Evolutionary conservation across 1,140 invertebrate species (phyloP), one percentile per base, ranked within the genome.

Genomic region (Aethina tumida): DNA sequence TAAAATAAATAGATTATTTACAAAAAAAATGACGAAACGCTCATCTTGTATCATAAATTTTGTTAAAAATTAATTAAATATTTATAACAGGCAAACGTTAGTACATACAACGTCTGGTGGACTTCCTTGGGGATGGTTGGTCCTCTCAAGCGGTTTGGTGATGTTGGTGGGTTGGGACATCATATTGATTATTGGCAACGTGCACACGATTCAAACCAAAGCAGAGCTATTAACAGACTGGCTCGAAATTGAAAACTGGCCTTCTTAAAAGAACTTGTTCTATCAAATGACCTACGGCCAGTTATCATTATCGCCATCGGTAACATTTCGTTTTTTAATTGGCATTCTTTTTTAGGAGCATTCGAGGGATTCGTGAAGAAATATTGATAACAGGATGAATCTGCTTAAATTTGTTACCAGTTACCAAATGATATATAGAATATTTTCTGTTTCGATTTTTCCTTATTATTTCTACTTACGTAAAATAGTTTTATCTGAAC

Each of bases 91-190:
- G 7, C 14, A 33, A 33, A 32, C 13, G 27, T 9, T 10, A 16
- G 3, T 27, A 51, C 50, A 47, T 42, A 52, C 47, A 7, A 44
- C 34, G 39, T 52, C 44, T 10, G 50, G 50, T 19, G 50, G 47
- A 35, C 41, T 52, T 19, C 47, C 47, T 22, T 39, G 29, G 8
- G 39, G 35, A 4, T 14, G 27, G 6, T 47, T 20, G 4, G 8
- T 13, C 2, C 30, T 33, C 16, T 30, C 20, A 6, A 21, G 27
- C 6, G 35, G 35, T 29, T 14, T 10, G 6, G 13, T 16, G 13
- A 48, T 48, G 21, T 41, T 31, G 6, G 43, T 40, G 13, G 45
- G 42, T 40, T 32, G 28, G 2, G 48, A 51, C 39, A 50, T 47
- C 49, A 51, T 51, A 19, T 38, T 46, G 5, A n/a, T n/a, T n/a